Conservation (phyloP, 2,888 invertebrate species). For the Gerosis bhagava region DNA sequence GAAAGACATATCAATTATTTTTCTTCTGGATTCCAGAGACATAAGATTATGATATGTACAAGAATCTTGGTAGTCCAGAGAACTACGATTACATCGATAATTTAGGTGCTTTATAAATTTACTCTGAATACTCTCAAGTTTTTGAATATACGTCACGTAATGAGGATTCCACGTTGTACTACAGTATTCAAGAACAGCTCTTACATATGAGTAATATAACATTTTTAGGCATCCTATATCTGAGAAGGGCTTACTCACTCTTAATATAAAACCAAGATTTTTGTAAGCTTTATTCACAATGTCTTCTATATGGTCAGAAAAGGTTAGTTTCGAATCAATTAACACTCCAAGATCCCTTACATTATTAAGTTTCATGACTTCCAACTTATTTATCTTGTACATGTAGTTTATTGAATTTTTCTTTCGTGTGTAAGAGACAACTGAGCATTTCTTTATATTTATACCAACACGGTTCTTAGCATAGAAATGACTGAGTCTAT, state of each 20-base stretch:
- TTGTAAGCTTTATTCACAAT: slow-evolving; percentile 13
- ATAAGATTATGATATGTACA: background rate
- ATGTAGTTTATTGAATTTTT: background rate
- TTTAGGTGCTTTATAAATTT: background rate
- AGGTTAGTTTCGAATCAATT: slow-evolving; percentile 13
- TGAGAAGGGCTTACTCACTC: slow-evolving; percentile 4
- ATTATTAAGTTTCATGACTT: background rate
- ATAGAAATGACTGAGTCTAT: background rate
- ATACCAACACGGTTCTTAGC: background rate
- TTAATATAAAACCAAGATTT: slow-evolving; percentile 18
- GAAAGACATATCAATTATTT: background rate
- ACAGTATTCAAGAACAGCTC: slow-evolving; percentile 13
- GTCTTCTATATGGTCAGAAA: slow-evolving; percentile 3
- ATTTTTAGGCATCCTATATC: background rate
- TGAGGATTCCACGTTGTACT: slow-evolving; percentile 9
- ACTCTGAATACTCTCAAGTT: slow-evolving; percentile 1
- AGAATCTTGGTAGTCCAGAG: background rate
- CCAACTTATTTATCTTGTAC: slow-evolving; percentile 1
- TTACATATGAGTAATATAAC: slow-evolving; percentile 13
- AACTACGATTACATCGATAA: background rate
- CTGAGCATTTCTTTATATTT: slow-evolving; percentile 15
- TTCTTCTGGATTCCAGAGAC: background rate
- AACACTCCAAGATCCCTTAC: slow-evolving; percentile 12
- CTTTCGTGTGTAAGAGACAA: slow-evolving; percentile 14
- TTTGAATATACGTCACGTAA: background rate